Base-by-base conservation (phyloP, 2,888 invertebrate species). In the Endomychus coccineus region DNA sequence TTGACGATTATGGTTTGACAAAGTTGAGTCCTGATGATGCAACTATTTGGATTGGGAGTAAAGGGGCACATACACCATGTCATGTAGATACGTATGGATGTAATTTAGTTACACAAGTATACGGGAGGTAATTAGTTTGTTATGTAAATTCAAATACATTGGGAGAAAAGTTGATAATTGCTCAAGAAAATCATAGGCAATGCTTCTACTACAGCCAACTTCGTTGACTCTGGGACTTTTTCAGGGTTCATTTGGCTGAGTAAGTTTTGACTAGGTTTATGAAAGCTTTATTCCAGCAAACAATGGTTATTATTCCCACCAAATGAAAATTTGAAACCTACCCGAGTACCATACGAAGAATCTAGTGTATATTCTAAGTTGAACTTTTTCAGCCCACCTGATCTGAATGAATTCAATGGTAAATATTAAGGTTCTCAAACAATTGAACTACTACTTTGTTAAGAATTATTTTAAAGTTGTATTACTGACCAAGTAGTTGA, bases 31-130 rank as follows among this genome's bases (percentile, higher is more conserved):
- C 78, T 2, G 56, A 70, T 7, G 80, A 88, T 41, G 80, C 82
- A 30, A 88, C 89, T 2, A 67, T 92, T 35, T 95, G 95, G 95
- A 75, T 94, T 48, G 90, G 94, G 16, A 84, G 80, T 41, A 69
- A 71, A 52, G 86, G 87, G 2, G 85, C 94, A 2, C 88, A 94
- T 59, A 96, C 96, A 0, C 89, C 92, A 2, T 89, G 91, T 43
- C 97, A 97, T 64, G 80, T 81, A 58, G 96, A 97, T 61, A 85
- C 90, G 0, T 97, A 95, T 66, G 95, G 95, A 0, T 85, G 80
- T 51, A 97, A 97, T 68, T 74, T 96, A 53, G 83, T 96, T 6
- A 9, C 19, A 11, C 41, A 41, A 39, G 17, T 38, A 7, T 38
- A 28, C 13, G 27, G 35, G 9, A 39, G 27, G 37, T 17, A 9